phyloP scores from a whole-genome alignment of 2,113 vertebrate genomes.

The Platysteira castanea region DNA sequence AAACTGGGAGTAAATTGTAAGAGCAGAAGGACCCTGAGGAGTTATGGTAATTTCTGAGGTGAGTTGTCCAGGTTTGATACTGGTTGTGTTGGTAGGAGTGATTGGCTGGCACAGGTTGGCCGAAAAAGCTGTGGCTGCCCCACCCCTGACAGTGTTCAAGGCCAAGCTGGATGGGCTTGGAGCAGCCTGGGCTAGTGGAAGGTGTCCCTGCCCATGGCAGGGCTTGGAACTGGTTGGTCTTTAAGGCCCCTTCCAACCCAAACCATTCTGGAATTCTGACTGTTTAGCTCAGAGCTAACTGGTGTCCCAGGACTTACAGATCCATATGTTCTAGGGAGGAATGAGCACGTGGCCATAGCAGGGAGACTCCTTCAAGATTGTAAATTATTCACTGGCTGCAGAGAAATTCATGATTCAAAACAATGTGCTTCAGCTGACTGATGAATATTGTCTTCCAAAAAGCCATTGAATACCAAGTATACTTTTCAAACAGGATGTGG shows the following conservation, averaged over 20 bases:
- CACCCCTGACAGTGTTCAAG: not conserved
- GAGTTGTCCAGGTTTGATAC: not conserved
- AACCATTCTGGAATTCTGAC: not conserved
- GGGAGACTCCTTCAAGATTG: not conserved
- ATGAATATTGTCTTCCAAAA: conserved; percentile 33
- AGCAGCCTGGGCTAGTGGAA: not conserved
- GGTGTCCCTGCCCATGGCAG: not conserved
- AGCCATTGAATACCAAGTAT: conserved; percentile 3
- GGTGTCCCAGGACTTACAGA: not conserved
- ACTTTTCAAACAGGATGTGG: conserved; percentile 19
- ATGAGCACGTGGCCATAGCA: not conserved
- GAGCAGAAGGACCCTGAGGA: not conserved
- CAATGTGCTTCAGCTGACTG: not conserved
- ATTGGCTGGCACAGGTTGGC: not conserved
- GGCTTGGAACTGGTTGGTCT: not conserved
- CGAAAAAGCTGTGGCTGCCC: not conserved
- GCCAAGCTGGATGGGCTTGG: not conserved
- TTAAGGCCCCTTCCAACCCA: not conserved
- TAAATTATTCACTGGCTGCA: not conserved
- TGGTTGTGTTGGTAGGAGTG: not conserved
- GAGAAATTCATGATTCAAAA: not conserved
- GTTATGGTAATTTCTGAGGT: not conserved
- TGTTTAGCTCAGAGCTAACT: not conserved
- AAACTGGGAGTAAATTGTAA: not conserved
- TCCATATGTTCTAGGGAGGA: not conserved